These are phyloP conservation scores for Pecten maximus DNA, from an alignment of 2,888 invertebrate genomes.

Conservation along the genomic window DNA sequence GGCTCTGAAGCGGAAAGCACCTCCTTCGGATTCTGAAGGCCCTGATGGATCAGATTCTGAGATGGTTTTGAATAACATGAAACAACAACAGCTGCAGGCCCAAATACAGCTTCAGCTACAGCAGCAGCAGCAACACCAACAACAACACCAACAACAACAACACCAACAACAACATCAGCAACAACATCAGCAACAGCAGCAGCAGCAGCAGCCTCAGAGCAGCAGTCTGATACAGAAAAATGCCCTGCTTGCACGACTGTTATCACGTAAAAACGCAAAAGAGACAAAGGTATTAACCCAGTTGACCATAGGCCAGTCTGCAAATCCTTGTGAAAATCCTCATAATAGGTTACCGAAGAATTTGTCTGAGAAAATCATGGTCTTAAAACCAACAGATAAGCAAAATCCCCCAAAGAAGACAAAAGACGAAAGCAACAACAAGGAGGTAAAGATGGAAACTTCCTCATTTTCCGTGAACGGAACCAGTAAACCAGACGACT, in stretches of 20 bases:
- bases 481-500: conserved; percentile 29
- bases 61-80: background rate
- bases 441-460: background rate
- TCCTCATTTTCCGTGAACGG: background rate
- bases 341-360: conserved; percentile 84
- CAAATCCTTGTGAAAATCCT: conserved; percentile 83
- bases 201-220: conserved; percentile 30
- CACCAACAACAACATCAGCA: background rate
- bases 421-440: background rate
- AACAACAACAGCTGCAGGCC: conserved; percentile 24
- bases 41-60: background rate
- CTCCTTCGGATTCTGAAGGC: conserved; percentile 44
- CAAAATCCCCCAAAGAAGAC: background rate
- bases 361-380: conserved; percentile 63
- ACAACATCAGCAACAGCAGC: conserved; percentile 35
- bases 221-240: conserved; percentile 73
- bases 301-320: conserved; percentile 61
- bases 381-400: conserved; percentile 60
- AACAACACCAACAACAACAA: conserved; percentile 42
- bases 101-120: conserved; percentile 30
- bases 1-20: conserved; percentile 54
- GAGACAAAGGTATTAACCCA: conserved; percentile 76
- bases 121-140: background rate
- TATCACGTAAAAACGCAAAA: conserved; percentile 71
- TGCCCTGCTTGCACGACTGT: conserved; percentile 77